Evolutionary conservation across 2,113 vertebrate genomes (phyloP), one percentile per base, ranked within the genome.

Genomic region (Peucedramus taeniatus): DNA sequence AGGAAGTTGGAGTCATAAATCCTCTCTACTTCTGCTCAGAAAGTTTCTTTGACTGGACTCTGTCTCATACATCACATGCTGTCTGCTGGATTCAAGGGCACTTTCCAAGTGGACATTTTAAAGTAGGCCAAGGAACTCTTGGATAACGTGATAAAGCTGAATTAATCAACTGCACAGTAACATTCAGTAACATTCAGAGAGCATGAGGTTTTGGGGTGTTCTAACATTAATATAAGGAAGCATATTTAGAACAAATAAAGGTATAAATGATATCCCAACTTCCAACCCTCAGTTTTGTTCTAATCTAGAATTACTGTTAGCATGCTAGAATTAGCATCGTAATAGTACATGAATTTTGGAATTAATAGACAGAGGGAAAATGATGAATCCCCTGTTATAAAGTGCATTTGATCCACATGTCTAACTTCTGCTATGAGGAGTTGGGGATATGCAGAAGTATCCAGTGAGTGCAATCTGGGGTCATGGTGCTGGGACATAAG

Each of bases 391-490:
- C 14, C 50, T 51, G 26, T 37, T 85, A 15, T 21, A 53, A 90
- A 85, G 66, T 11, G 10, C 39, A 33, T 82, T 51, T 66, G 17
- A 63, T 21, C 27, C 40, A 14, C n/a, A 13, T 2, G 3, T 15
- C 2, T 33, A 68, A 50, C 28, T 57, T 33, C 8, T 35, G 53
- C 35, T 56, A 21, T 11, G 64, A 57, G 15, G 13, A 87, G 31
- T 0, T 49, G 56, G 42, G 69, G 47, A 45, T 39, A 17, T 0
- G 6, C 10, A 7, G n/a, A n/a, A 27, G 3, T 9, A 28, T 10
- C 40, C 35, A 33, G 53, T 11, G 22, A 65, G 45, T 16, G 8
- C 47, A 35, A 2, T 15, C 22, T 31, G n/a, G 7, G 30, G 22
- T 24, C 4, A 3, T 3, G 28, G 30, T 10, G 26, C 11, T 18